Evolutionary conservation across 2,888 invertebrate genomes (phyloP).

Genomic region (Neoaliturus tenellus): DNA sequence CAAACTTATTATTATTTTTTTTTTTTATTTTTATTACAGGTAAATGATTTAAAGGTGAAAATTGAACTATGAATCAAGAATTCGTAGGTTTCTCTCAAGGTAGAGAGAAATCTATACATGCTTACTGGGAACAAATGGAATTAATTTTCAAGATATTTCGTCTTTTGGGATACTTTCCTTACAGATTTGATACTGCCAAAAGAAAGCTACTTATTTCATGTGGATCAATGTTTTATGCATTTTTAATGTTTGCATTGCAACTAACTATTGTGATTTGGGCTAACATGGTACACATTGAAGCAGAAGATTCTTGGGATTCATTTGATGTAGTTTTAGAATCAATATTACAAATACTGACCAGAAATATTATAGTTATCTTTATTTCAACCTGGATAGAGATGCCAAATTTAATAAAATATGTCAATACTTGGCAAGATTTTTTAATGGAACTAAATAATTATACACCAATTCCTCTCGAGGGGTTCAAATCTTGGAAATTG

Average conservation of each 20-base stretch:
- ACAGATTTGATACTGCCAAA: neutral
- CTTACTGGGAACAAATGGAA: neutral
- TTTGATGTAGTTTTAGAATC: neutral
- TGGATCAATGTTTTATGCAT: neutral
- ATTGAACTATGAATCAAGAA: neutral
- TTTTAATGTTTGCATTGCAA: neutral
- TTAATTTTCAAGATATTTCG: neutral
- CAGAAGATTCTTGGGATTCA: neutral
- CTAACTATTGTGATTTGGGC: neutral
- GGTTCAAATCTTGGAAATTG: neutral
- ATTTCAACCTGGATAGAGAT: neutral
- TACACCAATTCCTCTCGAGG: neutral
- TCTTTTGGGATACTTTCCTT: neutral
- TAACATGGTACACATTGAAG: neutral
- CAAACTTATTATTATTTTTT: no score
- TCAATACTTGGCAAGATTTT: neutral
- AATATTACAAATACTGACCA: neutral
- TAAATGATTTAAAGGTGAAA: neutral
- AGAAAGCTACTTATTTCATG: neutral
- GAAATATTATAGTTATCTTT: neutral
- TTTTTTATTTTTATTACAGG: neutral
- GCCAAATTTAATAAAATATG: neutral
- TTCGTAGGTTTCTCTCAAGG: neutral
- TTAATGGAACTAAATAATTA: neutral
- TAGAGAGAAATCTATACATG: neutral